These are phyloP conservation scores for Spinus pinus DNA, from an alignment of 2,797 vertebrate genomes.

Conservation along the genomic window DNA sequence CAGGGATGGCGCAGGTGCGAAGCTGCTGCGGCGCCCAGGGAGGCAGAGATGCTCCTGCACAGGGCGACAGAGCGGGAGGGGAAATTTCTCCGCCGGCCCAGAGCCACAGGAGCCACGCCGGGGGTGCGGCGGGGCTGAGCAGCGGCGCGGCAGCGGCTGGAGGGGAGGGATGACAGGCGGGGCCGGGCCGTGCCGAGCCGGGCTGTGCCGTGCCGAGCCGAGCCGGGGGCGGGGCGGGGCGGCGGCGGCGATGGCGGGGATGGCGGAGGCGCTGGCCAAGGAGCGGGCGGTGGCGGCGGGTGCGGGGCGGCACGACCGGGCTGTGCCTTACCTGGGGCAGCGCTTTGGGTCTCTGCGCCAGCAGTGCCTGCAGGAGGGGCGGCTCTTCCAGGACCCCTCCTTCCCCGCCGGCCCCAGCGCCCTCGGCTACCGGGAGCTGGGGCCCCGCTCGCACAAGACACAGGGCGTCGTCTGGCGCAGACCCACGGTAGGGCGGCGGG, in stretches of 20 bases:
- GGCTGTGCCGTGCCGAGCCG: neutral
- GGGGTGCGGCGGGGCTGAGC: neutral
- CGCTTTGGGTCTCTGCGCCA: conserved; percentile 76
- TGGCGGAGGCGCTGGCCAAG: conserved; percentile 13
- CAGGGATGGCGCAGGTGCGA: rapidly evolving
- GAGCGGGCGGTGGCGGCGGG: conserved; percentile 74
- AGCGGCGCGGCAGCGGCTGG: neutral
- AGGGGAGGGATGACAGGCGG: neutral
- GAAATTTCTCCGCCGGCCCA: neutral
- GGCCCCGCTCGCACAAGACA: conserved; percentile 81
- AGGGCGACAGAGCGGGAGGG: rapidly evolving
- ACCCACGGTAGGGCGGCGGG: conserved; percentile 73
- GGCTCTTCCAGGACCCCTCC: conserved; percentile 84
- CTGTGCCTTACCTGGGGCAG: conserved; percentile 84
- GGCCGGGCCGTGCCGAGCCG: neutral
- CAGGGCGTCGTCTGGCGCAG: conserved; percentile 87
- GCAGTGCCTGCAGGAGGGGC: conserved; percentile 71
- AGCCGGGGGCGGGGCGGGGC: too few species aligned
- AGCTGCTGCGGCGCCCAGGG: neutral
- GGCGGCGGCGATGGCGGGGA: neutral
- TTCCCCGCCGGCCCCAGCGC: conserved; percentile 82
- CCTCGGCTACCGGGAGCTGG: conserved; percentile 88
- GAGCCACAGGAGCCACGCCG: rapidly evolving
- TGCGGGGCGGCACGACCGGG: conserved; percentile 82
- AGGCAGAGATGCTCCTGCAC: neutral